Evolutionary conservation across 2,888 invertebrate species (phyloP).

Genomic region (Amblyjoppa proteus): DNA sequence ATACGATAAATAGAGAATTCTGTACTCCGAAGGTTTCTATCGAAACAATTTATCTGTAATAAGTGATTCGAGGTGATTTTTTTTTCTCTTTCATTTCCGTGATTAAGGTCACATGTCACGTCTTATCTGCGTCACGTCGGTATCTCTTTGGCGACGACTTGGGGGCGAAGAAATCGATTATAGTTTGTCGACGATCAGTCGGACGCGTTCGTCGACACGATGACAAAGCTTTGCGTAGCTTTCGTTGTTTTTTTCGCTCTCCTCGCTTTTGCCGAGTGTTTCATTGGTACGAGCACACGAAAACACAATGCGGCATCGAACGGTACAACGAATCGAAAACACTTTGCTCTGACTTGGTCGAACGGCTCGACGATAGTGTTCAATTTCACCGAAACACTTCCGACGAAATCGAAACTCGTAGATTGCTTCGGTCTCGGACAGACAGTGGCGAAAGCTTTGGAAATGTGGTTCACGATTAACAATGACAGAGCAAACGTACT

Average conservation of each 20-base stretch:
- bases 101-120: conserved; percentile 27
- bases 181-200: conserved; percentile 20
- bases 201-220: not conserved
- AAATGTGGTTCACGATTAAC: conserved; percentile 85
- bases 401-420: conserved; percentile 74
- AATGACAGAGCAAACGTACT: conserved; percentile 84
- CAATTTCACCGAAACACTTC: not conserved
- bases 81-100: conserved; percentile 13
- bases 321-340: not conserved
- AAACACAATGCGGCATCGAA: not conserved
- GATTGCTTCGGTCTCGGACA: conserved; percentile 87
- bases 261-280: not conserved
- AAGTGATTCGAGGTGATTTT: not conserved
- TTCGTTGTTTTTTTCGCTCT: not conserved
- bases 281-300: too few species aligned
- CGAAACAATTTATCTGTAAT: conserved; percentile 5
- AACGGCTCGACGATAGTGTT: conserved; percentile 46
- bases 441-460: conserved; percentile 81
- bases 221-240: not conserved
- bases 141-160: not conserved
- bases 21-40: conserved; percentile 1
- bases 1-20: not conserved
- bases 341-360: conserved; percentile 33
- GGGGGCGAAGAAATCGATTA: not conserved
- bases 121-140: conserved; percentile 31